Percentiles rank a stretch among this genome's conserved stretches.
phyloP scores from a whole-genome alignment of 2,888 invertebrate genomes.

The Clostera curtula region DNA sequence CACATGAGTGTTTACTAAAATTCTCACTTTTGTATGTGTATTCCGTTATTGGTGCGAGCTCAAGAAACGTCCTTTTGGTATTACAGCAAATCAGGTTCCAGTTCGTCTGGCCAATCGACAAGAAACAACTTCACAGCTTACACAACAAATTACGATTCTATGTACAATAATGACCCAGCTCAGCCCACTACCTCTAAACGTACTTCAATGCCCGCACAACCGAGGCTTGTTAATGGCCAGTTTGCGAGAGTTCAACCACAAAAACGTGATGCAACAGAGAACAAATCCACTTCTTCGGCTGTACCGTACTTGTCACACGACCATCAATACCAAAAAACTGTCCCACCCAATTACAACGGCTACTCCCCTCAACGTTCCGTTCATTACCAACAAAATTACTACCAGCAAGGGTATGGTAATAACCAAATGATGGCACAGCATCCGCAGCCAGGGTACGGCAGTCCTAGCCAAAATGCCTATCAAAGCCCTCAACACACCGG shows the following conservation, averaged over 20 bases:
- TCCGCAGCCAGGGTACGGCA: conserved; percentile 45
- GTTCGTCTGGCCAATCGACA: conserved; percentile 66
- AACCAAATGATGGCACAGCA: conserved; percentile 50
- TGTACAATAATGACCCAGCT: conserved; percentile 57
- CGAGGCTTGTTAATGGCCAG: conserved; percentile 54
- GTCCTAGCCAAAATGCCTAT: conserved; percentile 52
- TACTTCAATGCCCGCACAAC: conserved; percentile 50
- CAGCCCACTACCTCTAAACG: conserved; percentile 54
- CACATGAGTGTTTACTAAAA: too few relatives aligned
- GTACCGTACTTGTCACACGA: conserved; percentile 61
- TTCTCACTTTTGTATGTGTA: too few relatives aligned
- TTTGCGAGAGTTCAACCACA: conserved; percentile 43
- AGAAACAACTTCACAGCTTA: conserved; percentile 64
- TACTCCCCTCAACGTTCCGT: conserved; percentile 56
- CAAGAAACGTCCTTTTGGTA: conserved; percentile 5
- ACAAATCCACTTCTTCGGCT: conserved; percentile 36
- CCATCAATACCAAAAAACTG: conserved; percentile 64
- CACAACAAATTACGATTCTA: conserved; percentile 62
- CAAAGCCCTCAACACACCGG: conserved; percentile 60
- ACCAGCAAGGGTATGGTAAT: conserved; percentile 51
- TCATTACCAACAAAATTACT: conserved; percentile 59
- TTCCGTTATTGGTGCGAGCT: too few relatives aligned
- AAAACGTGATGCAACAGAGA: conserved; percentile 49
- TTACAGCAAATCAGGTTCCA: conserved; percentile 70
- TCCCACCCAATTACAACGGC: conserved; percentile 46